Base-by-base conservation (phyloP, 1,140 invertebrate genomes). In the Listronotus oregonensis region DNA sequence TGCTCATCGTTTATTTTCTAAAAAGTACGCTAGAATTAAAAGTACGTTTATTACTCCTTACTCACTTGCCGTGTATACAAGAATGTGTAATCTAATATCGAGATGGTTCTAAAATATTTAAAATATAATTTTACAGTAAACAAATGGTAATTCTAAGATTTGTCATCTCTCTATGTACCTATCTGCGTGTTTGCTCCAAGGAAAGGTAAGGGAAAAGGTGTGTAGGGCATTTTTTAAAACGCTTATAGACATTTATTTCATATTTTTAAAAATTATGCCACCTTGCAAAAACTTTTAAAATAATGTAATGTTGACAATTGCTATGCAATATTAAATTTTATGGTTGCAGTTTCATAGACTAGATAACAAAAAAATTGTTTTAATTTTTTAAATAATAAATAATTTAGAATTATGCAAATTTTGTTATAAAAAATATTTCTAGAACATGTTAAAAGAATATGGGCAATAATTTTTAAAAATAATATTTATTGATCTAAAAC, bases 101-200 rank as follows among this genome's bases (percentile, higher is more conserved):
- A 55, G 34, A 52, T 18, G 39, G 34, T 17, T 39, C 34, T 54
- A 52, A 52, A 18, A 37, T 8, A 52, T 52, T 6, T 37, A 3
- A 39, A 37, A 37, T 37, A 37, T n/a, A 14, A 52, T n/a, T 52
- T n/a, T 15, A 39, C 17, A 34, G 2, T 37, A 14, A 52, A 39
- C 50, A 52, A 15, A 37, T 37, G n/a, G 4, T 7, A 2, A 44
- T n/a, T 18, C 34, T 37, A 37, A 37, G 1, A 18, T 37, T 17
- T 39, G 7, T 61, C 40, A 54, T 76, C 73, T 76, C 75, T 76
- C 75, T 76, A 76, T 76, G 75, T 76, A 76, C 75, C 69, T 70
- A 68, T 69, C 65, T 67, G 70, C 73, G 72, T 74, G 73, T 76
- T 69, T 75, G 74, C 74, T 73, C 74, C 62, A 21, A 56, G 71